Evolutionary conservation across 2,113 vertebrate species (phyloP).

Genomic region (Apodemus sylvaticus): DNA sequence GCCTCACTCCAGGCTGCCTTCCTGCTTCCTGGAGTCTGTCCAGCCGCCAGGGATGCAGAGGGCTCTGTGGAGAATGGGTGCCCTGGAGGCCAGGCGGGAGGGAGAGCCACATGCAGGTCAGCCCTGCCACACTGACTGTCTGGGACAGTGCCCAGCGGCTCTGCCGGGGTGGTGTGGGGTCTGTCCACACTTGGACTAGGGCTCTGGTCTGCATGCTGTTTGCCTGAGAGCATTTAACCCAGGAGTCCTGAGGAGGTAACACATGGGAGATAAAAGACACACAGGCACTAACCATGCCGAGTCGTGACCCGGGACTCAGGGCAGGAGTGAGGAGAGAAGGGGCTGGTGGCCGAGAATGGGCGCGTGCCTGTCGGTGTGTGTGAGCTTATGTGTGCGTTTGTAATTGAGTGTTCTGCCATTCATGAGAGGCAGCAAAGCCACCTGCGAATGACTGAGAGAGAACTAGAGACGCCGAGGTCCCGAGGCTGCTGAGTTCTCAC

Average conservation of each 20-base stretch:
- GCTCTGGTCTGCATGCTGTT: background rate
- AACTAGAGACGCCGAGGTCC: no score
- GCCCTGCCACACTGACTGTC: background rate
- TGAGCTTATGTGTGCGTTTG: background rate
- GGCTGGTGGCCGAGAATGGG: background rate
- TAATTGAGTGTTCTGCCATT: background rate
- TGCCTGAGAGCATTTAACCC: background rate
- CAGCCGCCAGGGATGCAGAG: no score
- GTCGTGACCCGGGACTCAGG: background rate
- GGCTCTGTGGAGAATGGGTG: fast-evolving
- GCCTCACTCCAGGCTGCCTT: background rate
- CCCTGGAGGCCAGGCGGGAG: fast-evolving
- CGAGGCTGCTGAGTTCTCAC: background rate
- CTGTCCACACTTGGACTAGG: background rate
- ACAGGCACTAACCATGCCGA: background rate
- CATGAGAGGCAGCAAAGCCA: background rate
- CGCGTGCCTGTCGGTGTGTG: background rate
- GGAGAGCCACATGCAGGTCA: background rate
- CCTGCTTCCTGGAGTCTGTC: background rate
- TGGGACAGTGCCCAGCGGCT: background rate
- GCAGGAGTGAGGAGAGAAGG: background rate
- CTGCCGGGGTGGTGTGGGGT: fast-evolving
- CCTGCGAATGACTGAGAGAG: background rate
- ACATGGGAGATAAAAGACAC: background rate
- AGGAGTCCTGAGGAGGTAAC: background rate